These are phyloP conservation scores for Trochalopteron elliotii DNA, from an alignment of 2,113 vertebrate genomes.

Conservation along the genomic window DNA sequence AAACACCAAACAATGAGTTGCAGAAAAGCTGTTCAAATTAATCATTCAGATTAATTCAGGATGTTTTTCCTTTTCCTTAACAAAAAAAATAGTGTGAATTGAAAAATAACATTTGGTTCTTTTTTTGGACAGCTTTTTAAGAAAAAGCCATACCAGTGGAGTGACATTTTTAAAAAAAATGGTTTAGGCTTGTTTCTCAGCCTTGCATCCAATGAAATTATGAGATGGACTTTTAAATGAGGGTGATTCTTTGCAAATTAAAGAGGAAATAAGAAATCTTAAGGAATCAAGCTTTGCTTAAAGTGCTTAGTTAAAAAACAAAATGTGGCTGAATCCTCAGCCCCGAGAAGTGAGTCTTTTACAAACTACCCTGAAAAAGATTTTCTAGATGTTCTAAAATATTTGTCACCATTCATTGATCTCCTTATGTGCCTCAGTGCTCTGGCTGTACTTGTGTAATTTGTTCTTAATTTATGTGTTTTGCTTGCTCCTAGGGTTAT, in stretches of 20 bases:
- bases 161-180: neutral
- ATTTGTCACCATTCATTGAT: neutral
- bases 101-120: neutral
- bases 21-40: neutral
- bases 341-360: neutral
- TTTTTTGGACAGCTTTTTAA: neutral
- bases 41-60: neutral
- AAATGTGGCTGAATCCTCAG: neutral
- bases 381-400: neutral
- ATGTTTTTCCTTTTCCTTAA: neutral
- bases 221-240: neutral
- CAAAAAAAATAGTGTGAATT: neutral
- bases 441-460: neutral
- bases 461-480: neutral
- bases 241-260: neutral
- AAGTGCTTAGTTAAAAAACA: neutral
- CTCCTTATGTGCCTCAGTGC: neutral
- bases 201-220: neutral
- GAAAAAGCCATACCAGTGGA: neutral
- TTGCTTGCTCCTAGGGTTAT: neutral
- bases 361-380: neutral
- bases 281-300: neutral
- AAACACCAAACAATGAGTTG: neutral
- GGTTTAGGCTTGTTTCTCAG: neutral
- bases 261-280: neutral